A percentile compares a stretch with the other conserved stretches of the same genome.
Evolutionary conservation across 1,140 invertebrate genomes (phyloP).

Genomic region (Diabrotica virgifera): DNA sequence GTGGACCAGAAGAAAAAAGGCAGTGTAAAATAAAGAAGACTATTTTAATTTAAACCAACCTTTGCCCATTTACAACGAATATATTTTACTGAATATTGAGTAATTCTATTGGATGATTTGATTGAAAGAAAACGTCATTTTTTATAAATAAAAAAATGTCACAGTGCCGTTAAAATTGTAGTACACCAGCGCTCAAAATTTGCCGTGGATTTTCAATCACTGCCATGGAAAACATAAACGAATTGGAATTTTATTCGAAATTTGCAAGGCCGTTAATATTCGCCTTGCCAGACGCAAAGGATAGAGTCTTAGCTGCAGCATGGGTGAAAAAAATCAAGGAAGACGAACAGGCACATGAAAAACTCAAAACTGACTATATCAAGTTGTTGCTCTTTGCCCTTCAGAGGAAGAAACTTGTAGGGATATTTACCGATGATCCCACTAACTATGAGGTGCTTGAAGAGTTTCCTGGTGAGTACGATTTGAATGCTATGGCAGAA

Average conservation of each 20-base stretch:
- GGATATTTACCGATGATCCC: conserved; percentile 45
- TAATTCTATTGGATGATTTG: too few relatives aligned
- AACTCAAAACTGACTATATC: conserved; percentile 42
- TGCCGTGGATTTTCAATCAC: too few relatives aligned
- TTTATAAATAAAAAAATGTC: too few relatives aligned
- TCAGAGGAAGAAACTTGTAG: conserved; percentile 41
- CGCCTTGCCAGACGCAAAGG: conserved; percentile 42
- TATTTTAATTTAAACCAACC: too few relatives aligned
- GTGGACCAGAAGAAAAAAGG: too few relatives aligned
- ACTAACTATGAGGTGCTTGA: conserved; percentile 33
- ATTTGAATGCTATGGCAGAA: conserved; percentile 39
- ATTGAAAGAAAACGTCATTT: too few relatives aligned
- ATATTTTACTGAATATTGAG: too few relatives aligned
- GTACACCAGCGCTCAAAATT: too few relatives aligned
- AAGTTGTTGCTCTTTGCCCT: conserved; percentile 47
- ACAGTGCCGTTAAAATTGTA: too few relatives aligned
- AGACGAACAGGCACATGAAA: conserved; percentile 29
- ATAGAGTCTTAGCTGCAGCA: conserved; percentile 43
- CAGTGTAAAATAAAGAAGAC: too few relatives aligned
- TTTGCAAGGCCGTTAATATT: conserved; percentile 46
- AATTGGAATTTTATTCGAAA: conserved; percentile 46
- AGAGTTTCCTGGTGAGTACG: conserved; percentile 38
- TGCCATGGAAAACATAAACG: conserved; percentile 23
- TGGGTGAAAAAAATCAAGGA: conserved; percentile 47
- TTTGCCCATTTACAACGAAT: too few relatives aligned